Evolutionary conservation across 2,113 vertebrate species (phyloP).

Genomic region (Opisthocomus hoazin): DNA sequence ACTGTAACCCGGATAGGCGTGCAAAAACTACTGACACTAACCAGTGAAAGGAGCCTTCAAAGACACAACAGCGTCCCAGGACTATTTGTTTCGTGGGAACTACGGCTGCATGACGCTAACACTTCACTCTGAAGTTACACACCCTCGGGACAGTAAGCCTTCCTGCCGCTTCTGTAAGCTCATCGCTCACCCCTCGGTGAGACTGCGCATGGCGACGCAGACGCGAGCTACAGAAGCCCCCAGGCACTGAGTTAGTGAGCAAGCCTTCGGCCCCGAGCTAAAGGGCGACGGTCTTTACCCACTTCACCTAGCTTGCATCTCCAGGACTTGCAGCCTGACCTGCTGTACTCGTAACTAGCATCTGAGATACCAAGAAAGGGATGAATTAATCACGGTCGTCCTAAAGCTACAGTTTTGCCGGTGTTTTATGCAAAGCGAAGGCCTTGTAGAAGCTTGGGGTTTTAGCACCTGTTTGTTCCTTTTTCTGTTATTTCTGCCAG

Average conservation of each 20-base stretch:
- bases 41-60: not conserved
- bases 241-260: not conserved
- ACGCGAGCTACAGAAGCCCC: not conserved
- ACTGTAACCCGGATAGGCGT: not conserved
- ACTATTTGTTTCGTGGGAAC: not conserved
- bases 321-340: not conserved
- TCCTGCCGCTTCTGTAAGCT: not conserved
- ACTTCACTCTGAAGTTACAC: not conserved
- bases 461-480: not conserved
- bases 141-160: not conserved
- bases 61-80: not conserved
- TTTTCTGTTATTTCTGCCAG: not conserved
- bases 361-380: not conserved
- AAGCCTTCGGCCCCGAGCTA: not conserved
- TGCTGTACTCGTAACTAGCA: fast-evolving
- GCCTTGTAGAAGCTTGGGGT: not conserved
- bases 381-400: not conserved
- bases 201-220: not conserved
- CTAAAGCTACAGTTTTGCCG: not conserved
- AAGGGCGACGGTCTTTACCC: not conserved
- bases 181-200: fast-evolving
- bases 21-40: not conserved
- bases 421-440: not conserved
- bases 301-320: not conserved
- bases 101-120: not conserved